Evolutionary conservation across 2,113 vertebrate species (phyloP).

Genomic region (Catharus minimus): DNA sequence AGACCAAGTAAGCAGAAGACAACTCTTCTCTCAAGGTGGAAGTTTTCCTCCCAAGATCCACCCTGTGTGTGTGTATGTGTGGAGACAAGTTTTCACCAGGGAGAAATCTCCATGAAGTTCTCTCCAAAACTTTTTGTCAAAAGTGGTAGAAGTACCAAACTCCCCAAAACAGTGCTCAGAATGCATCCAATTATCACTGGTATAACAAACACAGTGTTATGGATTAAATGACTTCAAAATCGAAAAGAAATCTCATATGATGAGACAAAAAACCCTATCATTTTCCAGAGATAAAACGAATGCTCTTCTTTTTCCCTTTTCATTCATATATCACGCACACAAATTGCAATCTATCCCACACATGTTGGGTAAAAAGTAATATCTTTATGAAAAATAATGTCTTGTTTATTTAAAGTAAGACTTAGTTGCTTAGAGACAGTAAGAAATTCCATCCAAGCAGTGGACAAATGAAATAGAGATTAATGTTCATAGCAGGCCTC

Average conservation of each 20-base stretch:
- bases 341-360: neutral
- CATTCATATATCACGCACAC: neutral
- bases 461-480: neutral
- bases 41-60: neutral
- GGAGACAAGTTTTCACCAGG: neutral
- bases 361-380: neutral
- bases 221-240: neutral
- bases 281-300: neutral
- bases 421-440: neutral
- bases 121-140: neutral
- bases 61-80: fast-evolving
- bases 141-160: neutral
- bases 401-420: neutral
- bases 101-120: neutral
- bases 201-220: neutral
- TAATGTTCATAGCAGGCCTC: neutral
- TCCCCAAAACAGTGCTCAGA: neutral
- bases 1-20: neutral
- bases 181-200: neutral
- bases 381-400: neutral
- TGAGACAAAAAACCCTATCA: fast-evolving
- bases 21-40: neutral
- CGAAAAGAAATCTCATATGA: neutral
- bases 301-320: neutral
- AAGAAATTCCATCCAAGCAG: neutral